phyloP scores from a whole-genome alignment of 2,113 vertebrate genomes.

The Noturus placidus region DNA sequence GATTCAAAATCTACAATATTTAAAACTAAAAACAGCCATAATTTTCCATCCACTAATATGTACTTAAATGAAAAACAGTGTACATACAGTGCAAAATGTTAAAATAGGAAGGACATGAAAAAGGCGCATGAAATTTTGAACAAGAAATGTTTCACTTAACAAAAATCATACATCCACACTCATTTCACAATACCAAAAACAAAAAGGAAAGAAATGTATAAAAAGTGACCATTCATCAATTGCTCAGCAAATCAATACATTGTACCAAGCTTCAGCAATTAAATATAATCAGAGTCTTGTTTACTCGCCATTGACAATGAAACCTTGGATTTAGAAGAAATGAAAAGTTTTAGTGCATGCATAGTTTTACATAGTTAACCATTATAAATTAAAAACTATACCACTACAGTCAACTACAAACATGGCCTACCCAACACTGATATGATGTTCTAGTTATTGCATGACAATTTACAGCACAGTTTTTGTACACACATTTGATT shows the following conservation, averaged over 20 bases:
- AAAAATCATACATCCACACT: neutral
- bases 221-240: neutral
- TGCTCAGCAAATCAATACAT: neutral
- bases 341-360: constrained; percentile 3
- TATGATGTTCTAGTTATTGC: neutral
- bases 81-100: neutral
- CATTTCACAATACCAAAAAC: neutral
- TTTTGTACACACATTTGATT: constrained; percentile 6
- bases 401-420: constrained; percentile 15
- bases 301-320: neutral
- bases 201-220: neutral
- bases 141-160: neutral
- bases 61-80: neutral
- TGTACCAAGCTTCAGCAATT: neutral
- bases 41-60: neutral
- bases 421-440: constrained; percentile 24
- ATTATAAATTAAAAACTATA: neutral
- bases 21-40: neutral
- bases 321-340: neutral
- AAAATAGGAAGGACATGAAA: neutral
- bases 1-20: constrained; percentile 12
- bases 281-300: neutral
- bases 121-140: neutral
- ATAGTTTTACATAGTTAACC: constrained; percentile 1
- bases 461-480: constrained; percentile 4